These are phyloP conservation scores for Lepidochrysops patricia DNA, from an alignment of 2,888 invertebrate genomes.

Conservation along the genomic window DNA sequence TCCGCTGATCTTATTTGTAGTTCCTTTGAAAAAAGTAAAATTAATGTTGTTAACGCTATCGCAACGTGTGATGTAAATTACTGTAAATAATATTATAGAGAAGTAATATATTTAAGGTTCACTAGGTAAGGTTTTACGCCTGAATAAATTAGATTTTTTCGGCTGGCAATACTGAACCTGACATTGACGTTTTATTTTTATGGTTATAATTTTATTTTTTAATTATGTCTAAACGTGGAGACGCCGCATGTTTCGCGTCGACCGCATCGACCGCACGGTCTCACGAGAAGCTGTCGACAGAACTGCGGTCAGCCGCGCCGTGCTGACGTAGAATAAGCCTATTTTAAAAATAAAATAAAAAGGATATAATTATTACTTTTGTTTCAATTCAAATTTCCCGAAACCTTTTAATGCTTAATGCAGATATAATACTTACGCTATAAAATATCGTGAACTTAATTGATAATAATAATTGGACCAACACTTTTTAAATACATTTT, in stretches of 20 bases:
- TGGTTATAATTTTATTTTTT: conserved; percentile 32
- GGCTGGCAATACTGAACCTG: conserved; percentile 37
- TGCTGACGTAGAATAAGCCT: conserved; percentile 62
- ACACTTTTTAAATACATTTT: no score
- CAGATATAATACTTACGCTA: no score
- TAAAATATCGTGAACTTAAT: not conserved
- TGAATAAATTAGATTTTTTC: conserved; percentile 36
- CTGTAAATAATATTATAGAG: conserved; percentile 62
- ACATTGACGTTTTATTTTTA: conserved; percentile 43
- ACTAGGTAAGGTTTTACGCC: conserved; percentile 43
- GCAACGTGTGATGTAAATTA: conserved; percentile 69
- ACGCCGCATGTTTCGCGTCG: conserved; percentile 59
- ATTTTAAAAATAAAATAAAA: conserved; percentile 67
- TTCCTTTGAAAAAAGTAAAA: conserved; percentile 35
- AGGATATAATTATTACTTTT: conserved; percentile 33
- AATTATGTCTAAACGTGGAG: conserved; percentile 43
- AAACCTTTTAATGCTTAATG: no score
- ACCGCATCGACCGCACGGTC: not conserved
- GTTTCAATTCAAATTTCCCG: conserved; percentile 20
- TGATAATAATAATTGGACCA: no score
- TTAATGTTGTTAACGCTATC: conserved; percentile 44
- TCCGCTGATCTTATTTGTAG: conserved; percentile 36
- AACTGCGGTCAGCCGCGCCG: conserved; percentile 54
- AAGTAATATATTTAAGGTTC: conserved; percentile 49
- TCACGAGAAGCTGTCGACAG: conserved; percentile 10